phyloP scores from a whole-genome alignment of 2,888 invertebrate species.

The Apamea crenata region DNA sequence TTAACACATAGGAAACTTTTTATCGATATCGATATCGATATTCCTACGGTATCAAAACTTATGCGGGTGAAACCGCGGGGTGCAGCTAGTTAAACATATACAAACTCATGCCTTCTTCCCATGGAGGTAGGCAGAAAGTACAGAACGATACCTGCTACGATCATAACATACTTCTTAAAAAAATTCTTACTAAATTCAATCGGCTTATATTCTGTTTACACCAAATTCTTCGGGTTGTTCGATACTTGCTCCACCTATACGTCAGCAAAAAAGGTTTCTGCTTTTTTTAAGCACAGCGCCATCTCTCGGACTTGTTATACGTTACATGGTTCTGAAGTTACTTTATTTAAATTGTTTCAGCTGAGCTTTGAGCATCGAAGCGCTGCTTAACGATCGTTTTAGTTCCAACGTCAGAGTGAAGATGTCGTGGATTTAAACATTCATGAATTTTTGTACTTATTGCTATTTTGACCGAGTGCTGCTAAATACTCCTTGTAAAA shows the following conservation, averaged over 20 bases:
- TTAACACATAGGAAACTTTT: no score
- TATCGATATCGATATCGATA: no score
- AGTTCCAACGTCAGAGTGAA: conserved; percentile 22
- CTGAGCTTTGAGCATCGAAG: background rate
- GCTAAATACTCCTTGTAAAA: background rate
- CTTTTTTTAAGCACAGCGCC: conserved; percentile 31
- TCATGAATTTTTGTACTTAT: background rate
- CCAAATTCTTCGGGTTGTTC: background rate
- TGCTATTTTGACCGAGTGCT: background rate
- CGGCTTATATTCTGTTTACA: background rate
- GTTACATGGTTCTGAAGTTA: background rate
- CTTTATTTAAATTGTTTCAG: background rate
- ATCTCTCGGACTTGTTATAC: conserved; percentile 20
- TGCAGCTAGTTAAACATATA: no score
- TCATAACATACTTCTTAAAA: background rate
- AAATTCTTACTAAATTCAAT: background rate
- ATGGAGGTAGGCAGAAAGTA: background rate
- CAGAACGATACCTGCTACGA: background rate
- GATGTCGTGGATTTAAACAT: conserved; percentile 38
- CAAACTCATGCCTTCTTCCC: no score
- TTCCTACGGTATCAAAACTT: no score
- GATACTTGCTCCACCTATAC: conserved; percentile 4
- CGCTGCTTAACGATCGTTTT: background rate
- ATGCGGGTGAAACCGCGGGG: no score
- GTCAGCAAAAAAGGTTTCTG: background rate